These are phyloP conservation scores for Lamproptera curius DNA, from an alignment of 2,888 invertebrate species.

Conservation along the genomic window DNA sequence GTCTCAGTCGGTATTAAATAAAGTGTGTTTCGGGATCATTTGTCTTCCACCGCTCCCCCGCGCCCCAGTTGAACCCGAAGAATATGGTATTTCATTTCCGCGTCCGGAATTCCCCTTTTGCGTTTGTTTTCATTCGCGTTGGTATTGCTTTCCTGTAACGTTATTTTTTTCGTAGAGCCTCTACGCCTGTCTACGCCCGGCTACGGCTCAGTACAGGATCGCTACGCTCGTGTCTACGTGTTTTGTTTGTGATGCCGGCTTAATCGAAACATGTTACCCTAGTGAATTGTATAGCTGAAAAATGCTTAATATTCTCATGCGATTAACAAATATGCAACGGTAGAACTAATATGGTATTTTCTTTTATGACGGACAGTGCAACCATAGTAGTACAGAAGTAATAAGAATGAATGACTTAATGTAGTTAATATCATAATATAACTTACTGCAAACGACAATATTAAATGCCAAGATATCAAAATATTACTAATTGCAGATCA, in stretches of 20 bases:
- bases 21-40: conserved; percentile 16
- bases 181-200: conserved; percentile 32
- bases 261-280: background rate
- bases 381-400: too few relatives aligned
- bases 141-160: conserved; percentile 72
- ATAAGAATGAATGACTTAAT: too few relatives aligned
- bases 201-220: conserved; percentile 24
- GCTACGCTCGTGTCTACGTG: conserved; percentile 12
- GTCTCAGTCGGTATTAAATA: conserved; percentile 10
- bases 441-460: too few relatives aligned
- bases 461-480: too few relatives aligned
- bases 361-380: too few relatives aligned
- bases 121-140: conserved; percentile 71
- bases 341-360: too few relatives aligned
- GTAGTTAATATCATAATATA: too few relatives aligned
- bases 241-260: background rate
- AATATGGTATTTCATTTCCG: conserved; percentile 70
- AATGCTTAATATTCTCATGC: too few relatives aligned
- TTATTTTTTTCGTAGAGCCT: conserved; percentile 63
- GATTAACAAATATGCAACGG: too few relatives aligned
- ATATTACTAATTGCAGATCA: too few relatives aligned
- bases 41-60: conserved; percentile 10
- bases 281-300: background rate
- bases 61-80: conserved; percentile 42
- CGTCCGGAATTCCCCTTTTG: conserved; percentile 54